Percentiles rank a stretch among this genome's conserved stretches.
Conservation (phyloP, 2,113 vertebrate species). For the Thomomys bottae region DNA sequence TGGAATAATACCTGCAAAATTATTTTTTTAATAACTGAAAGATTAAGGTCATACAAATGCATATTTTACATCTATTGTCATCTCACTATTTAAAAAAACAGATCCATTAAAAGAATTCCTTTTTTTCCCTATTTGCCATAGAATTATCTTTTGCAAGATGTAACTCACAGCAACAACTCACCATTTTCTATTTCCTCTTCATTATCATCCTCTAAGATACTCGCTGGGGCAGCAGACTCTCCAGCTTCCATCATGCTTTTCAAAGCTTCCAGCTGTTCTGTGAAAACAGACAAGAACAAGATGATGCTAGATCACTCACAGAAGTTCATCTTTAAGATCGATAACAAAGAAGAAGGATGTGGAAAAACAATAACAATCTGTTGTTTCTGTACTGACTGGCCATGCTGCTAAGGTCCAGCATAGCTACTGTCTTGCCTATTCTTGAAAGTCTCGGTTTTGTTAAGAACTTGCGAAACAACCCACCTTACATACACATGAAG, state of each 20-base stretch:
- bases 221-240: slow-evolving; percentile 93
- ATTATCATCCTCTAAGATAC: slow-evolving; percentile 95
- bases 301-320: not conserved
- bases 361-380: not conserved
- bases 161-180: slow-evolving; percentile 78
- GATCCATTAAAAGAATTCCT: not conserved
- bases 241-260: slow-evolving; percentile 99
- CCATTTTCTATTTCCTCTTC: slow-evolving; percentile 96
- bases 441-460: not conserved
- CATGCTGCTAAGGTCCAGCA: not conserved
- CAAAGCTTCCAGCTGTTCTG: slow-evolving; percentile 97
- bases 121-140: slow-evolving; percentile 4
- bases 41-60: not conserved
- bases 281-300: slow-evolving; percentile 68
- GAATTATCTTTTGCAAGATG: not conserved
- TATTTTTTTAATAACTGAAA: not conserved
- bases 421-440: not conserved
- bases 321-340: not conserved
- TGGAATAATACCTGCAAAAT: not conserved
- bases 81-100: not conserved
- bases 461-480: not conserved
- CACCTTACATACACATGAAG: too few relatives aligned
- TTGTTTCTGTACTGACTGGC: rapidly evolving
- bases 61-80: not conserved
- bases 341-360: not conserved